Evolutionary conservation across 2,797 vertebrate genomes (phyloP), one percentile per base, ranked within the genome.

Genomic region (Coccyzus lansbergi): DNA sequence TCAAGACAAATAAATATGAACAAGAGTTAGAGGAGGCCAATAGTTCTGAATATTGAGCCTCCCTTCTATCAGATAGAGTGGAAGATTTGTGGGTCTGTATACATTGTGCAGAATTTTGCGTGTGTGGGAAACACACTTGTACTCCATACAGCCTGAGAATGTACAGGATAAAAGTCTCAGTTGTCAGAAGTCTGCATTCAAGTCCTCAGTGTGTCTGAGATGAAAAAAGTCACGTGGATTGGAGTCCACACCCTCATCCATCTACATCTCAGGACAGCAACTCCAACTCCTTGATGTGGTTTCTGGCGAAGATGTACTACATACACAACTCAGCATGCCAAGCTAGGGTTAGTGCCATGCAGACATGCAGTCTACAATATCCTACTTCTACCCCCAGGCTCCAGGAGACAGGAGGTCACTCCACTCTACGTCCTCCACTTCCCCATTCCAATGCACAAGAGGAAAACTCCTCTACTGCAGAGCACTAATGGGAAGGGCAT

Each of bases 351-450:
- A 38, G 31, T 38, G 49, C 20, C 13, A 4, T 14, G 20, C 25
- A 78, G 34, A 28, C 0, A 1, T 14, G 31, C 25, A 63, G 34
- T 4, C 38, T 44, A 48, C 1, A 1, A 24, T 51, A 24, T 25
- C 77, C 26, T 31, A 51, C 17, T 25, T 62, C 29, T n/a, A 48
- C 4, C 31, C 51, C 25, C 20, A 42, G 29, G 10, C n/a, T 60
- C 13, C 55, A 51, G 15, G 10, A 48, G 6, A 53, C 3, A 55
- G 10, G 12, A 49, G 16, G 3, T 48, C 12, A 5, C 22, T 81
- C 34, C 4, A 10, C 13, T 65, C 4, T 34, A 28, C 46, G 62
- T 74, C n/a, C 33, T 68, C 40, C 67, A 2, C 14, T 68, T 92
- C 22, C 25, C 21, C 31, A 9, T 29, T 31, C 71, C 34, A 34